These are phyloP conservation scores for Lathamus discolor DNA, from an alignment of 2,113 vertebrate species.

Conservation along the genomic window DNA sequence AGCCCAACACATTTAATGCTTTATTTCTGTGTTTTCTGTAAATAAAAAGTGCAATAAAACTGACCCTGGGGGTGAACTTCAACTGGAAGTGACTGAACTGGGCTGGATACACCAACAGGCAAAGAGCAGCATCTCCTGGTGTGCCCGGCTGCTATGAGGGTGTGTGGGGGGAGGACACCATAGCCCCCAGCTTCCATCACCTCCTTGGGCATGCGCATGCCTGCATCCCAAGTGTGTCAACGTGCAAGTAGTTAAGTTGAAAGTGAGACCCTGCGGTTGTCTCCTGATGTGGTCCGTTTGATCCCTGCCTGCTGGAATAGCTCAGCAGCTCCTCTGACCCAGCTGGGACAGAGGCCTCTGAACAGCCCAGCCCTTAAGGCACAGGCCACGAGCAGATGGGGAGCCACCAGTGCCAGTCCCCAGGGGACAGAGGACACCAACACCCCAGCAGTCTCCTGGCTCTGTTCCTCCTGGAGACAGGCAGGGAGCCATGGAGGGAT, in stretches of 20 bases:
- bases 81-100: background rate
- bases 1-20: slow-evolving; percentile 70
- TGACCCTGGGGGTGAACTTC: slow-evolving; percentile 23
- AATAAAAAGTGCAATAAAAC: slow-evolving; percentile 80
- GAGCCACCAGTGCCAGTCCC: background rate
- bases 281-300: background rate
- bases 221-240: background rate
- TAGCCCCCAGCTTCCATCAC: background rate
- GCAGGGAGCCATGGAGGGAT: background rate
- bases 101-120: background rate
- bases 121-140: background rate
- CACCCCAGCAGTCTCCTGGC: background rate
- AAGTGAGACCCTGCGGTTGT: background rate
- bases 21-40: slow-evolving; percentile 82
- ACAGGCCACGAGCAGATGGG: background rate
- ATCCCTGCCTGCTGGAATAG: background rate
- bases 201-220: fast-evolving
- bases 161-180: background rate
- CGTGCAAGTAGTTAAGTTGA: background rate
- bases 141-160: fast-evolving
- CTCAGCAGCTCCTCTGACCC: background rate
- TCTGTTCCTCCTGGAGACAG: background rate
- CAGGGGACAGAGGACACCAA: background rate
- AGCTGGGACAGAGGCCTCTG: background rate
- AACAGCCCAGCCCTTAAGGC: background rate